phyloP scores from a whole-genome alignment of 2,113 vertebrate genomes.

The Carettochelys insculpta region DNA sequence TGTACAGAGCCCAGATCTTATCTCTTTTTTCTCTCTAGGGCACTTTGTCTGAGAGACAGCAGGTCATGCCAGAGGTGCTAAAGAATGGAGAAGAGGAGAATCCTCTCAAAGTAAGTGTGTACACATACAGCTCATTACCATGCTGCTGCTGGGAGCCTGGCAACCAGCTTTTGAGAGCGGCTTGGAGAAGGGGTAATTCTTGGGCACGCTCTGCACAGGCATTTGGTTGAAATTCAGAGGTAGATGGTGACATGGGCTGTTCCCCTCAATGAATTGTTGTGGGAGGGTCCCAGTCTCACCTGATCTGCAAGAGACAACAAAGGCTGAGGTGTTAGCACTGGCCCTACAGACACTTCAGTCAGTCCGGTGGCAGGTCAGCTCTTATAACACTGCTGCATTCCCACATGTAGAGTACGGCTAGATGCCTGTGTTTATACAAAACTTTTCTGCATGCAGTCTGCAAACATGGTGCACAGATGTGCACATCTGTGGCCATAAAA shows the following conservation, averaged over 20 bases:
- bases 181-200: too few relatives aligned
- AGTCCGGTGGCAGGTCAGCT: background rate
- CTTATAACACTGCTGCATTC: background rate
- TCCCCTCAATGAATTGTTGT: background rate
- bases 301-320: background rate
- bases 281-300: background rate
- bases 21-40: slow-evolving; percentile 65
- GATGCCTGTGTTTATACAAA: too few relatives aligned
- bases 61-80: slow-evolving; percentile 84
- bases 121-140: background rate
- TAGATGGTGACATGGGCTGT: background rate
- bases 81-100: slow-evolving; percentile 87
- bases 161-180: background rate
- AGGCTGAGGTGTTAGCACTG: background rate
- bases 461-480: too few relatives aligned
- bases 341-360: background rate
- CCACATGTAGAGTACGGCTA: background rate
- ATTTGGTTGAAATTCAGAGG: background rate
- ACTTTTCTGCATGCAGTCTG: too few relatives aligned
- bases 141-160: background rate
- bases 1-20: background rate
- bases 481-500: too few relatives aligned
- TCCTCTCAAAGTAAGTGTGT: slow-evolving; percentile 75
- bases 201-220: background rate
- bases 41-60: slow-evolving; percentile 84